These are phyloP conservation scores for Ploceus nigricollis DNA, from an alignment of 2,113 vertebrate species.

Conservation along the genomic window DNA sequence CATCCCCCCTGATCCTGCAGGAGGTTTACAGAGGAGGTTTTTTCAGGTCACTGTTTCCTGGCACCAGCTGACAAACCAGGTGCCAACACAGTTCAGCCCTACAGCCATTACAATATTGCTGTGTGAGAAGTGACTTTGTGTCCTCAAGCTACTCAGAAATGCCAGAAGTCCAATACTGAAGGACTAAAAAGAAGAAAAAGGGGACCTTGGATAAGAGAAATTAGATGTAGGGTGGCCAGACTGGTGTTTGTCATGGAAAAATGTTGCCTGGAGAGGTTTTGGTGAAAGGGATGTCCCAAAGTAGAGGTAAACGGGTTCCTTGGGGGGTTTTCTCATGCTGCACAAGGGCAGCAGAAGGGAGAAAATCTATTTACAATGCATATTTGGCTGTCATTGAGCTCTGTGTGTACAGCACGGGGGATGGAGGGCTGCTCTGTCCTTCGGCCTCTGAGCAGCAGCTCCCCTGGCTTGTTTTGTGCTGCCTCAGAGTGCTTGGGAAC, in stretches of 20 bases:
- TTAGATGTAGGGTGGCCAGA: background rate
- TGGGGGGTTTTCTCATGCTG: background rate
- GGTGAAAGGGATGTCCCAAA: background rate
- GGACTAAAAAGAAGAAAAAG: background rate
- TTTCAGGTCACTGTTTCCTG: background rate
- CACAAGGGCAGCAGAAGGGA: background rate
- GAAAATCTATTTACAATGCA: background rate
- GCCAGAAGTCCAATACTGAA: background rate
- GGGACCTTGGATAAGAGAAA: background rate
- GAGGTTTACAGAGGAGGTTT: background rate
- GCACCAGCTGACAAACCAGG: background rate
- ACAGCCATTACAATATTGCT: background rate
- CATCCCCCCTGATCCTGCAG: background rate
- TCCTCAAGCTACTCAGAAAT: background rate
- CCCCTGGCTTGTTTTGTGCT: background rate
- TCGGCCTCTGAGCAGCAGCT: background rate
- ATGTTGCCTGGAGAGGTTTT: background rate
- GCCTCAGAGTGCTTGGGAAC: background rate
- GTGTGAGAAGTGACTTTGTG: background rate
- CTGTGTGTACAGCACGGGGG: background rate
- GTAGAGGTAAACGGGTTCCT: background rate
- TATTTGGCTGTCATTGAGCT: background rate
- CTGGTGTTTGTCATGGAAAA: background rate
- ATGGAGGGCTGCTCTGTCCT: background rate
- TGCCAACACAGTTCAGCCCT: background rate